These are phyloP conservation scores for Cyrtodaria siliqua DNA, from an alignment of 2,888 invertebrate genomes.

Conservation along the genomic window DNA sequence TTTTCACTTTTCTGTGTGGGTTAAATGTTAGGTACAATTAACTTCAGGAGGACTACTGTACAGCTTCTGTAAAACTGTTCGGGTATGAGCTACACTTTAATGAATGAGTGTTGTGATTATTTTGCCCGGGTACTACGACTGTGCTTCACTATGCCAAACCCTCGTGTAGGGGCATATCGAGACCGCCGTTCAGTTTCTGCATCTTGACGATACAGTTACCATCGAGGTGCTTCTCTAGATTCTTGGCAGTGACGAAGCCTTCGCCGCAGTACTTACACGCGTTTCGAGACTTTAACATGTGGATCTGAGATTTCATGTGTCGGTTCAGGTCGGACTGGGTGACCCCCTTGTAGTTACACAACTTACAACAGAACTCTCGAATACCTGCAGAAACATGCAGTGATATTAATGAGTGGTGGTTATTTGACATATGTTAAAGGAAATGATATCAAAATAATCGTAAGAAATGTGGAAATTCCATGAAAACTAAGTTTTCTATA, in stretches of 20 bases:
- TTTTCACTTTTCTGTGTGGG: too few relatives aligned
- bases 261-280: slow-evolving; percentile 84
- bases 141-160: slow-evolving; percentile 39
- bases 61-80: too few relatives aligned
- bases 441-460: too few relatives aligned
- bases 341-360: slow-evolving; percentile 86
- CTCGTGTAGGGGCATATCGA: slow-evolving; percentile 48
- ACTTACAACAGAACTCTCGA: slow-evolving; percentile 86
- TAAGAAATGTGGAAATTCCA: too few relatives aligned
- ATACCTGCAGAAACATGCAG: slow-evolving; percentile 80
- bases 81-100: too few relatives aligned
- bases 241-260: slow-evolving; percentile 84
- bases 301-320: slow-evolving; percentile 86
- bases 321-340: slow-evolving; percentile 87
- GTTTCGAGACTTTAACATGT: slow-evolving; percentile 85
- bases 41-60: too few relatives aligned
- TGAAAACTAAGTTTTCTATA: too few relatives aligned
- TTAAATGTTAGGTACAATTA: too few relatives aligned
- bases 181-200: slow-evolving; percentile 67
- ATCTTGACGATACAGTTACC: slow-evolving; percentile 75
- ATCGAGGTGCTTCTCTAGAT: slow-evolving; percentile 87
- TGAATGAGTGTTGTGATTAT: too few relatives aligned
- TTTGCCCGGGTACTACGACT: too few relatives aligned
- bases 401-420: background rate
- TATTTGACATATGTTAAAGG: too few relatives aligned